These are phyloP conservation scores for Bubalus kerabau DNA, from an alignment of 2,113 vertebrate species.

Conservation along the genomic window DNA sequence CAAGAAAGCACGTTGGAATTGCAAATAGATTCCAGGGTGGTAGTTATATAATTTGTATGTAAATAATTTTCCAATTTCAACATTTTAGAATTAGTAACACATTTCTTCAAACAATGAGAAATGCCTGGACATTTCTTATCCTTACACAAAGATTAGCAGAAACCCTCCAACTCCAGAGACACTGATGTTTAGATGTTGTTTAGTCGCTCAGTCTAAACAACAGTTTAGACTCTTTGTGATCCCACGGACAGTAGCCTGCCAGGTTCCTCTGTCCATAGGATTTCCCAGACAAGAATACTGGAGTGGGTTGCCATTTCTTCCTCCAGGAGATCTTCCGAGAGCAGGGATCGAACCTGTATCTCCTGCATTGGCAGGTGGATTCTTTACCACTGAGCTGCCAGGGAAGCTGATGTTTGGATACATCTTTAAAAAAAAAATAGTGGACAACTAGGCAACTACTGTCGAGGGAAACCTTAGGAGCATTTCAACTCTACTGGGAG, in stretches of 20 bases:
- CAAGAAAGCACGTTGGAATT: neutral
- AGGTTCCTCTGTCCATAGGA: neutral
- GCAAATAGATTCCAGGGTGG: neutral
- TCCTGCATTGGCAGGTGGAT: neutral
- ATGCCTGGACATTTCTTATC: neutral
- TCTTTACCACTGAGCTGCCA: neutral
- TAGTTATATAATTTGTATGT: constrained; percentile 27
- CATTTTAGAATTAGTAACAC: constrained; percentile 11
- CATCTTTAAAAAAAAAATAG: neutral
- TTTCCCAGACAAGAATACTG: neutral
- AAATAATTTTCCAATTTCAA: constrained; percentile 36
- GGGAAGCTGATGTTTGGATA: neutral
- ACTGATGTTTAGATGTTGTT: neutral
- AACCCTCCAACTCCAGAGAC: neutral
- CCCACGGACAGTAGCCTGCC: neutral
- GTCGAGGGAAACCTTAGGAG: neutral
- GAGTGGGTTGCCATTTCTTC: neutral
- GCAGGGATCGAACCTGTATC: neutral
- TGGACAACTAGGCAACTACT: neutral
- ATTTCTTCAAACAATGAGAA: constrained; percentile 22
- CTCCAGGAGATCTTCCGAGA: neutral
- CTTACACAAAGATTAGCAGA: neutral
- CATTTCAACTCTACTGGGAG: neutral
- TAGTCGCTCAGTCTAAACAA: neutral
- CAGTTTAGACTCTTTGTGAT: neutral